A percentile compares a stretch with the other conserved stretches of the same genome.
Conservation (phyloP, 2,888 invertebrate genomes). For the Archaeoteleia sp. region DNA sequence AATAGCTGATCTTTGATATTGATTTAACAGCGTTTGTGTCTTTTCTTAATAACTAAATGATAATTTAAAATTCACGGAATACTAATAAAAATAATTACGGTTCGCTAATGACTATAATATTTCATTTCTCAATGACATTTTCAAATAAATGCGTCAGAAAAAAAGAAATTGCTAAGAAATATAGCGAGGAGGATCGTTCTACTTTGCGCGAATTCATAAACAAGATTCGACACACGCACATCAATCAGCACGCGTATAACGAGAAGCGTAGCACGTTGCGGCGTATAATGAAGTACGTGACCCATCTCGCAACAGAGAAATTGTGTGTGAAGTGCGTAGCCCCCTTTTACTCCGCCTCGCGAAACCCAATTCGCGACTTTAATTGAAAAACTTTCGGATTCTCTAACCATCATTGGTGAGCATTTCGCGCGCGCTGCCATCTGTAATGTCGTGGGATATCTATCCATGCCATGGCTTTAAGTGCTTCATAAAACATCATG, state of each 20-base stretch:
- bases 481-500: background rate
- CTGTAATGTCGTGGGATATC: no score
- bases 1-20: no score
- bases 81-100: no score
- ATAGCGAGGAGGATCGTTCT: slow-evolving; percentile 39
- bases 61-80: no score
- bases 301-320: slow-evolving; percentile 65
- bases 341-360: slow-evolving; percentile 1
- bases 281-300: slow-evolving; percentile 69
- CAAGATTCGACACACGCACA: slow-evolving; percentile 48
- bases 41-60: no score
- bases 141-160: slow-evolving; percentile 28
- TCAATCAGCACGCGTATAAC: slow-evolving; percentile 42
- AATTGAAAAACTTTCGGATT: slow-evolving; percentile 20
- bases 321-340: slow-evolving; percentile 46
- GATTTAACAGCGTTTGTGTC: no score
- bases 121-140: no score
- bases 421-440: no score
- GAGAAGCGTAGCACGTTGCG: slow-evolving; percentile 17
- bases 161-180: slow-evolving; percentile 22
- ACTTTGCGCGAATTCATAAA: slow-evolving; percentile 48
- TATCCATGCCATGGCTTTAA: no score
- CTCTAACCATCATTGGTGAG: background rate
- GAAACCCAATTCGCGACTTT: slow-evolving; percentile 15
- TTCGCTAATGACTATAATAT: no score